Evolutionary conservation across 2,888 invertebrate species (phyloP), one percentile per base, ranked within the genome.

Genomic region (Lordiphosa fenestrarum): DNA sequence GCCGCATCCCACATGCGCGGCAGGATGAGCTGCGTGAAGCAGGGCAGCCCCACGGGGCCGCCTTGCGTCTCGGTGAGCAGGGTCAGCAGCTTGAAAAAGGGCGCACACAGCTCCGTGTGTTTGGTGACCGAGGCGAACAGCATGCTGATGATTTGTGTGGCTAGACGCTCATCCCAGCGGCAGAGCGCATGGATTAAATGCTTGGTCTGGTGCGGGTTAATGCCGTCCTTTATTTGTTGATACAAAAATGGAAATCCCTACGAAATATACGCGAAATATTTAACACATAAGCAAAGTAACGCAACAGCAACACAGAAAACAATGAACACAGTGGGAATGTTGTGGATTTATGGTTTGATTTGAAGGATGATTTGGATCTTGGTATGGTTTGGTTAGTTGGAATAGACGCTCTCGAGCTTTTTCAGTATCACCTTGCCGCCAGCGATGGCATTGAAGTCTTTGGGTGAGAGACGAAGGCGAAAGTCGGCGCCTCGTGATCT

Each of bases 211-310:
- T 96, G 94, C 39, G 97, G 91, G 90, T 98, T 98, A 66, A 98
- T 94, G 81, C 95, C 95, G 90, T 98, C 98, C 72, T 96, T 94
- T 50, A 97, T 97, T 91, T 98, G 98, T 90, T 97, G 97, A 89
- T 96, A 96, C 66, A 98, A 90, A 90, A 98, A 98, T 30, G 97
- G 96, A 89, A 97, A 97, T 10, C 96, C 96, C 94, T 95, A 89
- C 12, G 90, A 90, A 76, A 61, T 58, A 61, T 60, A 71, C 60
- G 51, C 65, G 30, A 56, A 53, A 68, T 50, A 47, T 41, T 57
- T 41, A 47, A 58, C 54, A 67, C 47, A 59, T 38, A 48, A 37
- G 13, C 38, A 19, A 19, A 15, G n/a, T 6, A 61, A 62, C 30
- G 57, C 49, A 15, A 49, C 6, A 25, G 25, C 25, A 25, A 25